These are phyloP conservation scores for Paguma larvata DNA, from an alignment of 2,797 vertebrate genomes.

Conservation along the genomic window DNA sequence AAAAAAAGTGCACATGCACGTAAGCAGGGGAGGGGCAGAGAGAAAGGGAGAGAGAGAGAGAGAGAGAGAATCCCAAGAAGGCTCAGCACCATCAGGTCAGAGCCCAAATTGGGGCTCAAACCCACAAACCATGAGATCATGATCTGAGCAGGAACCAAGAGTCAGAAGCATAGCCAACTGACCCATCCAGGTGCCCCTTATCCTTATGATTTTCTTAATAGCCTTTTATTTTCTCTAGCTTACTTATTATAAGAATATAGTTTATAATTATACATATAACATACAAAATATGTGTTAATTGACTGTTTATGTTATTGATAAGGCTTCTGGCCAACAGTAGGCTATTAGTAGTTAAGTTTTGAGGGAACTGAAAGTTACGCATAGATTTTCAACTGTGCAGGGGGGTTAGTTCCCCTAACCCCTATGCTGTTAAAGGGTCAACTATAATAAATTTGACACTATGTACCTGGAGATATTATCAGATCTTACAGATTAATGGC, in stretches of 20 bases:
- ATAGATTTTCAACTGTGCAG: background rate
- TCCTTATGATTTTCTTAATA: background rate
- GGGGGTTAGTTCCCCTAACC: background rate
- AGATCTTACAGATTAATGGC: background rate
- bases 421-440: background rate
- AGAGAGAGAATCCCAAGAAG: too few relatives aligned
- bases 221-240: background rate
- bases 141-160: too few relatives aligned
- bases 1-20: too few relatives aligned
- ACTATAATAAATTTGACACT: background rate
- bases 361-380: background rate
- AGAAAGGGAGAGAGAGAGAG: too few relatives aligned
- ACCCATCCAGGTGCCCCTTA: background rate
- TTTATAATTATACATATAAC: background rate
- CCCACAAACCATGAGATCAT: too few relatives aligned
- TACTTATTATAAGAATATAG: background rate
- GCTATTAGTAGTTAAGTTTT: background rate
- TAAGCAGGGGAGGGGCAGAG: too few relatives aligned
- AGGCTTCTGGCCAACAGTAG: background rate
- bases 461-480: background rate
- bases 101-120: too few relatives aligned
- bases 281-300: background rate
- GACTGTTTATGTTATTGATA: background rate
- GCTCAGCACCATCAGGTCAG: too few relatives aligned
- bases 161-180: too few relatives aligned